phyloP scores from a whole-genome alignment of 2,888 invertebrate genomes.

The Eudasyphora cyanicolor region DNA sequence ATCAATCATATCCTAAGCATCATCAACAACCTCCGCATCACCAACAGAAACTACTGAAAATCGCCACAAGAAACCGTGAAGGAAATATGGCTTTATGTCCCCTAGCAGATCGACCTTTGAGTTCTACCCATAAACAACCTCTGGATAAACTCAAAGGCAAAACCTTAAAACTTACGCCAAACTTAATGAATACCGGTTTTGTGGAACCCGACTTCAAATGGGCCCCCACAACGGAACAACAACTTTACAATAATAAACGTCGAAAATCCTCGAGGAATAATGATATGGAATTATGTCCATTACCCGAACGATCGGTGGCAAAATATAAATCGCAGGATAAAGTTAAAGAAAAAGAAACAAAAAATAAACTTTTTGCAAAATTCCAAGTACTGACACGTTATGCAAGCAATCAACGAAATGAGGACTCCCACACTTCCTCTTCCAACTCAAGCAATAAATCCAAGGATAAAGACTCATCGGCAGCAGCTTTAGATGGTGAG shows the following conservation, averaged over 20 bases:
- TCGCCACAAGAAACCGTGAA: too few relatives aligned
- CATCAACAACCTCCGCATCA: neutral
- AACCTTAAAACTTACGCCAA: neutral
- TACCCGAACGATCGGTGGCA: slow-evolving; percentile 72
- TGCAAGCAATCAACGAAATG: slow-evolving; percentile 65
- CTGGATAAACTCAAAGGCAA: neutral
- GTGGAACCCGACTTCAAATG: slow-evolving; percentile 73
- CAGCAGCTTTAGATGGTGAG: slow-evolving; percentile 77
- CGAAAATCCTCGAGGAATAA: slow-evolving; percentile 69
- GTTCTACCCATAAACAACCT: too few relatives aligned
- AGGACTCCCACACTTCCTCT: slow-evolving; percentile 2
- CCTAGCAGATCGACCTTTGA: too few relatives aligned
- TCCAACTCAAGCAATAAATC: slow-evolving; percentile 5
- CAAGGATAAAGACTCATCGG: slow-evolving; percentile 51
- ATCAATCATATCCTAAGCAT: neutral
- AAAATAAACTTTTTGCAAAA: slow-evolving; percentile 81
- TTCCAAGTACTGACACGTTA: slow-evolving; percentile 81
- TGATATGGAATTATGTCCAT: slow-evolving; percentile 74
- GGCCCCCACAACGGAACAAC: neutral
- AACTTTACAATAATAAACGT: slow-evolving; percentile 68
- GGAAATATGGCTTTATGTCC: neutral
- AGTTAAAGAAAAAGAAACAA: slow-evolving; percentile 80
- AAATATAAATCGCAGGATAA: slow-evolving; percentile 77
- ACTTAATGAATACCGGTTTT: slow-evolving; percentile 35
- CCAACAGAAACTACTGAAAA: too few relatives aligned